Evolutionary conservation across 2,113 vertebrate species (phyloP).

Genomic region (Otis tarda): DNA sequence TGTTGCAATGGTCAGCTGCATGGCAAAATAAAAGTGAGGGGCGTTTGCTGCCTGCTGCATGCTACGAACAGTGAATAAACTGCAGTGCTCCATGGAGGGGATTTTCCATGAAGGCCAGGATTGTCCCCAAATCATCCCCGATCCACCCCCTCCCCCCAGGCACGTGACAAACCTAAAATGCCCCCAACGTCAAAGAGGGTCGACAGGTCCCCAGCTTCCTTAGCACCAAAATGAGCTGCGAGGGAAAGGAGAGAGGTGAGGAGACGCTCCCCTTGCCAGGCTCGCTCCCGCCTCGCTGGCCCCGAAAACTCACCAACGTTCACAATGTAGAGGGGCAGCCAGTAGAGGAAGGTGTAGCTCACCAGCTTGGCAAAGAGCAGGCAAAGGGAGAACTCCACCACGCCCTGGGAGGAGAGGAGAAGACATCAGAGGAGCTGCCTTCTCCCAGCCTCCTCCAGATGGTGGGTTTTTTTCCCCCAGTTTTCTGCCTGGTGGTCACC

Average conservation of each 20-base stretch:
- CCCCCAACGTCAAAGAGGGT: slow-evolving; percentile 96
- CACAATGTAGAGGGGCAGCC: slow-evolving; percentile 95
- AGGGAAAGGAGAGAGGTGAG: neutral
- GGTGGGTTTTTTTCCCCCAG: accelerated
- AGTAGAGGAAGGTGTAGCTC: slow-evolving; percentile 98
- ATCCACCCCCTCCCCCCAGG: accelerated
- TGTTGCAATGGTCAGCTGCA: neutral
- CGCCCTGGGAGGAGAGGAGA: slow-evolving; percentile 77
- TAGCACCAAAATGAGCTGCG: slow-evolving; percentile 89
- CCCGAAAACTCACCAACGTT: slow-evolving; percentile 85
- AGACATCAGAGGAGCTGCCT: neutral
- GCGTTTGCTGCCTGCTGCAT: neutral
- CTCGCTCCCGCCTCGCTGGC: accelerated
- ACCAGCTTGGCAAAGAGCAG: slow-evolving; percentile 97
- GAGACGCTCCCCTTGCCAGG: neutral
- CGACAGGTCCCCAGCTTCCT: slow-evolving; percentile 89
- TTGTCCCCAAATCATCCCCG: neutral
- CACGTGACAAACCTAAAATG: slow-evolving; percentile 82
- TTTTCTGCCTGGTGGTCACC: neutral
- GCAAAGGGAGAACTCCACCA: slow-evolving; percentile 95
- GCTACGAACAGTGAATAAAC: neutral
- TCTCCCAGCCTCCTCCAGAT: neutral
- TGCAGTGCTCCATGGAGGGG: accelerated
- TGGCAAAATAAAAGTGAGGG: neutral
- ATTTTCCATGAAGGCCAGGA: neutral